phyloP scores from a whole-genome alignment of 2,888 invertebrate genomes.

The Onthophagus sagittarius region DNA sequence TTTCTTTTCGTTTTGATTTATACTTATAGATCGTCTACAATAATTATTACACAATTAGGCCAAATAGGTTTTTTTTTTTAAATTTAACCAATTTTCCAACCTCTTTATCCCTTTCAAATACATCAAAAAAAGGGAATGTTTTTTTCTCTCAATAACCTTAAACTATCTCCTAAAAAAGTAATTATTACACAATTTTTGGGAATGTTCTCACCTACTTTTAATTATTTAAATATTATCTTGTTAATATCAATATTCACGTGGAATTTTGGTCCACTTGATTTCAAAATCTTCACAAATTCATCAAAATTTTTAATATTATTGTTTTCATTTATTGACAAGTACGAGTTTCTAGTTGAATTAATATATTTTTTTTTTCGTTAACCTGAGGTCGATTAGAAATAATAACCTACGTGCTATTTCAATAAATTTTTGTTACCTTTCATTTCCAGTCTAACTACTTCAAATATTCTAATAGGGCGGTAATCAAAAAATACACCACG shows the following conservation, averaged over 20 bases:
- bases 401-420: not conserved
- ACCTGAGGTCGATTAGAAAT: conserved; percentile 18
- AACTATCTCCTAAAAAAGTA: not conserved
- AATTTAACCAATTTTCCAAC: not conserved
- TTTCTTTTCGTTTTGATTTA: conserved; percentile 4
- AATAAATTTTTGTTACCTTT: conserved; percentile 19
- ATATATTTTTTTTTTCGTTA: not conserved
- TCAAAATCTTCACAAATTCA: not conserved
- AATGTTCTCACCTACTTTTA: not conserved
- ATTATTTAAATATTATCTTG: not conserved
- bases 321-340: not conserved
- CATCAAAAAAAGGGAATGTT: not conserved
- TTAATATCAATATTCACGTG: not conserved
- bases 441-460: conserved; percentile 31
- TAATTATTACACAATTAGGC: conserved; percentile 36
- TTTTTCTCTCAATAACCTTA: not conserved
- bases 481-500: conserved; percentile 37
- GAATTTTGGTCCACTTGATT: not conserved
- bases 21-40: conserved; percentile 35
- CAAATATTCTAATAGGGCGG: conserved; percentile 38
- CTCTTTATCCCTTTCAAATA: conserved; percentile 11
- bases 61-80: conserved; percentile 30
- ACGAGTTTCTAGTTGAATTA: not conserved
- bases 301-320: not conserved
- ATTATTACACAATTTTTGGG: too few species aligned